Evolutionary conservation across 1,140 invertebrate species (phyloP).

Genomic region (Listronotus oregonensis): DNA sequence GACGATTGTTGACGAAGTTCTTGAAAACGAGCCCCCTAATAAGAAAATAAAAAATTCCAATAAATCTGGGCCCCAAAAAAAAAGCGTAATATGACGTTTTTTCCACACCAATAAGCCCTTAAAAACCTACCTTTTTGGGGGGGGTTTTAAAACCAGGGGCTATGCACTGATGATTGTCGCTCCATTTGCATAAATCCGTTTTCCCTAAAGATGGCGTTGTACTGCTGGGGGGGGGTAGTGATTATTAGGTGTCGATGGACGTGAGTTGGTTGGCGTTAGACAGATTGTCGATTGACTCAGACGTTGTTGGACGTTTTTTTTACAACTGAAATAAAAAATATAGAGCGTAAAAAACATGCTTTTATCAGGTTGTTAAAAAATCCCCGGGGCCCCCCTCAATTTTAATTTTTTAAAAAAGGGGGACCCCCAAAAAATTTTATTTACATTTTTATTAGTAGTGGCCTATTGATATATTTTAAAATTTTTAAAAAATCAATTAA

Average conservation of each 20-base stretch:
- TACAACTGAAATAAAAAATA: constrained; percentile 68
- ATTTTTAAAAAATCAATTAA: too few relatives aligned
- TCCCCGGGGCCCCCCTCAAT: too few relatives aligned
- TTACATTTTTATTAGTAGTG: too few relatives aligned
- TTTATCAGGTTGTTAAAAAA: too few relatives aligned
- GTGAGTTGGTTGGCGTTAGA: constrained; percentile 68
- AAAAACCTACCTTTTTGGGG: constrained; percentile 60
- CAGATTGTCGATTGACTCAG: constrained; percentile 66
- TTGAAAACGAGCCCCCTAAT: constrained; percentile 3
- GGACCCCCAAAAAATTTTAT: too few relatives aligned
- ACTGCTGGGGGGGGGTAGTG: constrained; percentile 46
- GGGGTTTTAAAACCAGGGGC: constrained; percentile 67
- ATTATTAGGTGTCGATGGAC: constrained; percentile 72
- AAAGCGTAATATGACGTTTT: too few relatives aligned
- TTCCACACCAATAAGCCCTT: neutral
- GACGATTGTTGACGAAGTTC: constrained; percentile 28
- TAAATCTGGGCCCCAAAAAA: neutral
- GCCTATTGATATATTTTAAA: too few relatives aligned
- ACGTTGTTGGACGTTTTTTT: constrained; percentile 83
- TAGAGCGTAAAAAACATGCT: too few relatives aligned
- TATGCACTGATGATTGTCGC: constrained; percentile 48
- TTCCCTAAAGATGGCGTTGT: constrained; percentile 50
- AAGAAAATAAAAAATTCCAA: neutral
- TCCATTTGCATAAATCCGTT: constrained; percentile 59
- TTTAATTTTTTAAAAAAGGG: too few relatives aligned